These are phyloP conservation scores for Raja brachyura DNA, from an alignment of 2,113 vertebrate species.

Conservation along the genomic window DNA sequence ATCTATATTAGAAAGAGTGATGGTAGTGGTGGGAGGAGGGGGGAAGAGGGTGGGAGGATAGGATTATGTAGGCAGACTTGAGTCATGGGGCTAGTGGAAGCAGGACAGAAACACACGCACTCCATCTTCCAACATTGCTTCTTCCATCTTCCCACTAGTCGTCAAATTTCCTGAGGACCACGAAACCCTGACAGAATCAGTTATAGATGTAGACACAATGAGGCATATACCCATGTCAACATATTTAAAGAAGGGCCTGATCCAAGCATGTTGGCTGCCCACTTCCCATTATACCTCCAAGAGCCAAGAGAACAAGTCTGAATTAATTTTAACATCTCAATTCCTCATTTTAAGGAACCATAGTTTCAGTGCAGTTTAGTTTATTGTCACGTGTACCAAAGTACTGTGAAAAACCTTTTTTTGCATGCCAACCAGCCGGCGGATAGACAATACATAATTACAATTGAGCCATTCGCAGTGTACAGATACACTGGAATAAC, in stretches of 20 bases:
- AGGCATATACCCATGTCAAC: neutral
- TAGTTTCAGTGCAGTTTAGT: neutral
- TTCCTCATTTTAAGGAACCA: neutral
- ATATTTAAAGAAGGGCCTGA: neutral
- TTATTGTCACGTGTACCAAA: too few species aligned
- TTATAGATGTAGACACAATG: neutral
- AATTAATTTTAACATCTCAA: neutral
- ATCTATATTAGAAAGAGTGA: too few species aligned
- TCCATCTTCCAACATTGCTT: neutral
- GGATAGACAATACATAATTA: too few species aligned
- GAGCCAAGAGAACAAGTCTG: neutral
- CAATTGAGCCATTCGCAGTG: too few species aligned
- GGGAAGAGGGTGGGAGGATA: neutral
- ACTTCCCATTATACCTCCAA: neutral
- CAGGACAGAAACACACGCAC: neutral
- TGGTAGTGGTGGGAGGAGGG: neutral
- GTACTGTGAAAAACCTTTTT: too few species aligned
- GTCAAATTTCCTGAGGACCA: neutral
- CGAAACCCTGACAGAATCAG: neutral
- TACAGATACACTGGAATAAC: too few species aligned
- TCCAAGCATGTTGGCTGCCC: neutral
- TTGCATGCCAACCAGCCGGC: too few species aligned
- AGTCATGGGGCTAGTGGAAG: neutral
- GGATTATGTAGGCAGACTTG: neutral
- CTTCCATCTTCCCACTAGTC: neutral